Conservation (phyloP, 2,888 invertebrate species). For the Dexiosoma caninum region DNA sequence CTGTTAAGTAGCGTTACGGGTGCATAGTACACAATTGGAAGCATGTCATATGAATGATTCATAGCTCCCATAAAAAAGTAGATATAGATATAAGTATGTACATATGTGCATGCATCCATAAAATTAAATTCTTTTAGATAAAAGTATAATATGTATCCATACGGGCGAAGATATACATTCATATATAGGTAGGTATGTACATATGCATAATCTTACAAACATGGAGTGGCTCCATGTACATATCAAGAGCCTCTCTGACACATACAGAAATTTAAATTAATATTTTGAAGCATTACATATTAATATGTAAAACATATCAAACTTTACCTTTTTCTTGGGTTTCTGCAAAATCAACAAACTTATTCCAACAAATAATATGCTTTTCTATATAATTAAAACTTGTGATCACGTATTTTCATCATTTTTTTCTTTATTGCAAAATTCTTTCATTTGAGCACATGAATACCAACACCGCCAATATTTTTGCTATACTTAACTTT, state of each 20-base stretch:
- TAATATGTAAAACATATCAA: neutral
- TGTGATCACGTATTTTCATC: slow-evolving; percentile 56
- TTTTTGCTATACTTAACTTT: slow-evolving; percentile 9
- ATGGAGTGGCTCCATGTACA: too few relatives aligned
- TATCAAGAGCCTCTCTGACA: neutral
- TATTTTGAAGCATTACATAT: neutral
- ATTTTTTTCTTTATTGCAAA: slow-evolving; percentile 4
- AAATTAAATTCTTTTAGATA: neutral
- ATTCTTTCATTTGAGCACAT: slow-evolving; percentile 41
- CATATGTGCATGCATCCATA: neutral
- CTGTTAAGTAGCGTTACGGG: neutral
- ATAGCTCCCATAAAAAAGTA: slow-evolving; percentile 3
- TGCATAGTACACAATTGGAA: slow-evolving; percentile 1
- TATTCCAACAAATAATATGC: neutral
- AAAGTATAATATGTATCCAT: slow-evolving; percentile 6
- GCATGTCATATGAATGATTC: slow-evolving; percentile 29
- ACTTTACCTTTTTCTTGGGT: slow-evolving; percentile 26
- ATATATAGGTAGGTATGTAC: too few relatives aligned
- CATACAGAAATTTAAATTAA: neutral
- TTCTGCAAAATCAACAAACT: slow-evolving; percentile 36
- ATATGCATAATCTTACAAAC: too few relatives aligned
- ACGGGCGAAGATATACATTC: neutral
- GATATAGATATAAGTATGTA: neutral
- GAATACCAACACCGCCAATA: slow-evolving; percentile 33
- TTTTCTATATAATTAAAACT: slow-evolving; percentile 5